These are phyloP conservation scores for Diadema setosum DNA, from an alignment of 35 echinoderm and acorn worm species.

Conservation along the genomic window DNA sequence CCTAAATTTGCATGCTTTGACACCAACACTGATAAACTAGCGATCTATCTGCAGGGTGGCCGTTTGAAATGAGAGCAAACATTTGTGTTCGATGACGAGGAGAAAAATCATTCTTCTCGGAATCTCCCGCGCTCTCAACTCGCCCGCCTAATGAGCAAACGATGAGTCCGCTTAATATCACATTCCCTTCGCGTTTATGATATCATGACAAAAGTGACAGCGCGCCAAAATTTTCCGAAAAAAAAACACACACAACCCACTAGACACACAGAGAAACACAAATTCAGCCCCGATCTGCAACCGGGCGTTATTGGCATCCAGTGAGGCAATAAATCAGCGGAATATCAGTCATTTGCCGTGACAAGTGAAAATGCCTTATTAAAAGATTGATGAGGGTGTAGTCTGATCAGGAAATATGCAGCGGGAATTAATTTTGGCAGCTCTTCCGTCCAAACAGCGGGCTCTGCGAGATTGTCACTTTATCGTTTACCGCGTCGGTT, in stretches of 20 bases:
- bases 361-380: background rate
- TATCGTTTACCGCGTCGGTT: too few relatives aligned
- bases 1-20: too few relatives aligned
- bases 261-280: too few relatives aligned
- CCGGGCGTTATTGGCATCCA: too few relatives aligned
- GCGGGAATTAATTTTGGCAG: background rate
- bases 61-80: background rate
- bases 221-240: too few relatives aligned
- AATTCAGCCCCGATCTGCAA: too few relatives aligned
- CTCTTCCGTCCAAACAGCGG: background rate
- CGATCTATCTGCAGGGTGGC: too few relatives aligned
- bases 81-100: background rate
- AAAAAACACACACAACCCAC: too few relatives aligned
- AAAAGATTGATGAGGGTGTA: background rate
- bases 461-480: too few relatives aligned
- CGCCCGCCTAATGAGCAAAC: background rate
- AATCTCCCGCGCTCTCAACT: background rate
- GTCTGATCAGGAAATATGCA: background rate
- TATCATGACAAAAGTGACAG: background rate
- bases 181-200: background rate
- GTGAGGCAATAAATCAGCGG: too few relatives aligned
- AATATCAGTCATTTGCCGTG: background rate
- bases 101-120: background rate
- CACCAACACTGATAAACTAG: too few relatives aligned
- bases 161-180: slow-evolving; percentile 7